phyloP scores from a whole-genome alignment of 2,888 invertebrate genomes.

The Rhagium mordax region DNA sequence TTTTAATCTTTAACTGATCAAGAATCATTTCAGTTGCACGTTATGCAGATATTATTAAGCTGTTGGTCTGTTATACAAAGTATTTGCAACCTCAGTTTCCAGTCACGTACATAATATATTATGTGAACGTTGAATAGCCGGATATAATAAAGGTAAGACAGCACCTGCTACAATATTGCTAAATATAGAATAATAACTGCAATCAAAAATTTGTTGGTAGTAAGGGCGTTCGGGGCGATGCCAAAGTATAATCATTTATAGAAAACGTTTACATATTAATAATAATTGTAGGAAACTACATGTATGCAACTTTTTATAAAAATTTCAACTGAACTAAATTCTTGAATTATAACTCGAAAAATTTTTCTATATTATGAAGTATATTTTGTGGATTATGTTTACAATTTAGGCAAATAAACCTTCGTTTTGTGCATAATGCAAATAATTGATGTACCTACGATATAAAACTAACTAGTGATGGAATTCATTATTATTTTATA shows the following conservation, averaged over 20 bases:
- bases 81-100: not conserved
- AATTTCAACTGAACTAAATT: too few relatives aligned
- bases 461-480: too few relatives aligned
- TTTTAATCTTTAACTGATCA: too few relatives aligned
- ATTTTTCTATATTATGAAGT: too few relatives aligned
- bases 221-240: not conserved
- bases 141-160: not conserved
- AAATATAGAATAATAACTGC: not conserved
- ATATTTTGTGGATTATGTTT: too few relatives aligned
- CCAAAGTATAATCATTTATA: not conserved
- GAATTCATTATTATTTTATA: too few relatives aligned
- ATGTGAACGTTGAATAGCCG: not conserved
- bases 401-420: too few relatives aligned
- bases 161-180: not conserved
- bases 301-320: not conserved
- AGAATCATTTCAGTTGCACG: too few relatives aligned
- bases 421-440: too few relatives aligned
- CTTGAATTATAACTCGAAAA: too few relatives aligned
- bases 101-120: not conserved
- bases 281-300: not conserved
- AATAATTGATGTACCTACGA: too few relatives aligned
- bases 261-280: not conserved
- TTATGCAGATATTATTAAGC: not conserved
- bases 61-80: not conserved
- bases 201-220: not conserved